Percentiles rank a stretch among this genome's conserved stretches.
Evolutionary conservation across 1,140 invertebrate species (phyloP).

Genomic region (Papilio aristodemus): DNA sequence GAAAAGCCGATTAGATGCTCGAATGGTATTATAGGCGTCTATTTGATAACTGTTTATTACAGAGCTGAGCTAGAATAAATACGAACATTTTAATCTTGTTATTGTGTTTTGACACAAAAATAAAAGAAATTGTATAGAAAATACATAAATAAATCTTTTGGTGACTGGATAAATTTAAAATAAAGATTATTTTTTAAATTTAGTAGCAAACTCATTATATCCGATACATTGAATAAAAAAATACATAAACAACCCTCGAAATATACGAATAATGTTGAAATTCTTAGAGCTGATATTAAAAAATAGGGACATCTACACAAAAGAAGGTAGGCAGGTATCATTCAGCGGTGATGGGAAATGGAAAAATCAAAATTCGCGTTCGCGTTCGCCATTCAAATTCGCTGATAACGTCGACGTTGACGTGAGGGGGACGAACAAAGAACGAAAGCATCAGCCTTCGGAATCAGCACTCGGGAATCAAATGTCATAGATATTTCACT

Average conservation of each 20-base stretch:
- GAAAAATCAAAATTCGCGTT: slow-evolving; percentile 66
- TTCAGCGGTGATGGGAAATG: slow-evolving; percentile 63
- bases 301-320: slow-evolving; percentile 59
- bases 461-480: not conserved
- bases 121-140: not conserved
- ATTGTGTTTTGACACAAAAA: not conserved
- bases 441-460: slow-evolving; percentile 15
- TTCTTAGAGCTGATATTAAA: slow-evolving; percentile 63
- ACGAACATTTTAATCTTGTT: not conserved
- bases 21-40: slow-evolving; percentile 20
- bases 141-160: too few species aligned
- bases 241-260: slow-evolving; percentile 9
- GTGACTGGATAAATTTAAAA: too few species aligned
- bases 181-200: too few species aligned
- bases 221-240: slow-evolving; percentile 11
- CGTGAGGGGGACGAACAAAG: slow-evolving; percentile 38
- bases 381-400: slow-evolving; percentile 56
- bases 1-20: slow-evolving; percentile 40
- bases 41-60: not conserved
- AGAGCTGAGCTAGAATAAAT: not conserved
- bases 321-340: slow-evolving; percentile 51
- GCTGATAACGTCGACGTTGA: slow-evolving; percentile 49
- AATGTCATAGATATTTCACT: not conserved
- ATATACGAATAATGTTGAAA: slow-evolving; percentile 48
- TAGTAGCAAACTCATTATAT: too few species aligned